Percentiles rank a stretch among this genome's conserved stretches.
Conservation (phyloP, 64 coral and sea anemone species). For the Montipora sp. region DNA sequence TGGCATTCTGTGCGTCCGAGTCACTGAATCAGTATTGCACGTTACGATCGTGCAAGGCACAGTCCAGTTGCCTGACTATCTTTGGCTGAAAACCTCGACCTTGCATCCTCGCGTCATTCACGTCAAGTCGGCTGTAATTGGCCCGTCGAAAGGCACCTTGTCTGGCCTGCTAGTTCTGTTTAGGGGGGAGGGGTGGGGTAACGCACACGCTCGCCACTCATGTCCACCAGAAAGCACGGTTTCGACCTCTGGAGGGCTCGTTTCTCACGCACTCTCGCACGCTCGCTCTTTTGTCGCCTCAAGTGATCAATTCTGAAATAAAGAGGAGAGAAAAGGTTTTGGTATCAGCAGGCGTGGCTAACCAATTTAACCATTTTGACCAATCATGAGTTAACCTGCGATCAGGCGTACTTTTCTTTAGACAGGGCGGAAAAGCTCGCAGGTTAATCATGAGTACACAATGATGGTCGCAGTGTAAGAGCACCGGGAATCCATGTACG, state of each 20-base stretch:
- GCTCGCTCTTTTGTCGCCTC: slow-evolving; percentile 58
- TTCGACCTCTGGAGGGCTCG: slow-evolving; percentile 8
- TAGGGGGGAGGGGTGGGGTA: slow-evolving; percentile 35
- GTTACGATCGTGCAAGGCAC: background rate
- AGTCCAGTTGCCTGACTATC: background rate
- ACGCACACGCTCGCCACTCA: slow-evolving; percentile 45
- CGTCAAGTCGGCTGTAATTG: slow-evolving; percentile 20
- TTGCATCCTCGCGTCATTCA: background rate
- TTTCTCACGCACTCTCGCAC: slow-evolving; percentile 71
- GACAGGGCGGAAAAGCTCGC: too few relatives aligned
- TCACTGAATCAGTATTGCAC: background rate
- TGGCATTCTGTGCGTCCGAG: background rate
- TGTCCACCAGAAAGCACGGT: too few relatives aligned
- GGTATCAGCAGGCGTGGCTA: background rate
- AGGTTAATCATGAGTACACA: too few relatives aligned
- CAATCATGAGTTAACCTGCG: too few relatives aligned
- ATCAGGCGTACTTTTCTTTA: too few relatives aligned
- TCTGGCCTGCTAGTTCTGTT: background rate
- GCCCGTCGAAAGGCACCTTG: slow-evolving; percentile 16
- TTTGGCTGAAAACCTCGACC: background rate
- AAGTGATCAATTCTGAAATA: slow-evolving; percentile 33
- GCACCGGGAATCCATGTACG: too few relatives aligned
- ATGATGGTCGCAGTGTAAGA: too few relatives aligned
- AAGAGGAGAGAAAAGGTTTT: background rate
- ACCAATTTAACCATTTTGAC: too few relatives aligned